Evolutionary conservation across 53 echinoderm and acorn worm species (phyloP), one percentile per base, ranked within the genome.

Genomic region (Echinarachnius parma): DNA sequence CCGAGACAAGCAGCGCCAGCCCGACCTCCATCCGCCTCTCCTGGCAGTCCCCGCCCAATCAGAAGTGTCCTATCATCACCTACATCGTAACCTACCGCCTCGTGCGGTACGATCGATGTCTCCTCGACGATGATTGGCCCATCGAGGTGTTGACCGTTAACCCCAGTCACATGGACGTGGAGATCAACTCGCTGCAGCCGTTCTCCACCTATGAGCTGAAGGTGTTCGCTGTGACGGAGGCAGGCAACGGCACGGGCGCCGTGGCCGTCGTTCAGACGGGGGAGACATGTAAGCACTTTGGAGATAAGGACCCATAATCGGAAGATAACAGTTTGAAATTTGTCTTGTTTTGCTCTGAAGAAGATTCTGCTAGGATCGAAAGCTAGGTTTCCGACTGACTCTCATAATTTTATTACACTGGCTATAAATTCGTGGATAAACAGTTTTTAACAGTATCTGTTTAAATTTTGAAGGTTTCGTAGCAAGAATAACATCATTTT

Each of bases 151-250:
- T 49, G 3, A 37, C 35, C 21, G 72, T 72, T 4, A 45, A 16
- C 11, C 23, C 81, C 26, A 45, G 42, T 20, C 62, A 37, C 35
- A 28, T 16, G 9, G 74, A 81, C 19, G 60, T 81, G 11, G 50
- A 74, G 63, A 61, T 71, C 52, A 53, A 75, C 24, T 21, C 52
- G 4, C 31, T 81, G 33, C 33, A 74, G 20, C 61, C 62, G 2
- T 81, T 75, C 48, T 81, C 81, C n/a, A 81, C 75, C 37, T 81
- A 81, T n/a, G 62, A 62, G 37, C 30, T 81, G 29, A 74, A 59
- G 18, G 81, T 74, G 31, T 66, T 72, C 18, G 81, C 81, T 19
- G 61, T 62, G 0, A 52, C 81, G 10, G 81, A 81, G 50, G 74
- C 81, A 4, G 81, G 81, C 32, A 70, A 70, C 24, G 70, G 70